Conservation (phyloP, 1,140 invertebrate species). For the Melitaea cinxia region DNA sequence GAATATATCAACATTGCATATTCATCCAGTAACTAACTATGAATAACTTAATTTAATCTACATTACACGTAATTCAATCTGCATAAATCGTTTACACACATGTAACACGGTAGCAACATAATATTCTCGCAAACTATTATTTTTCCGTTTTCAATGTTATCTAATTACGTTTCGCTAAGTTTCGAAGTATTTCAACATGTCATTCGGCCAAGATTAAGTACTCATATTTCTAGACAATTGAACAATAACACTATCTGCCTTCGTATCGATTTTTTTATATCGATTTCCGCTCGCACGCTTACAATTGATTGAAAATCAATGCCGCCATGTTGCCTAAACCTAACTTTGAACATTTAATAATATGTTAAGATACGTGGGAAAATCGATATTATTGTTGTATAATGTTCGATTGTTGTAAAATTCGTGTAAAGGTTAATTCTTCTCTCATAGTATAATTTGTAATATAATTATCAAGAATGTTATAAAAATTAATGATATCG, state of each 20-base stretch:
- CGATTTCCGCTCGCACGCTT: slow-evolving; percentile 36
- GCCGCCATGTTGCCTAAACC: slow-evolving; percentile 8
- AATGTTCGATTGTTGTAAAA: not conserved
- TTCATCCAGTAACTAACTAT: not conserved
- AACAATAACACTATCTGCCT: slow-evolving; percentile 54
- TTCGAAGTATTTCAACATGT: slow-evolving; percentile 40
- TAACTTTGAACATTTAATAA: slow-evolving; percentile 34
- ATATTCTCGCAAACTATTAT: slow-evolving; percentile 11
- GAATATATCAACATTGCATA: not conserved
- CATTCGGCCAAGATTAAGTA: slow-evolving; percentile 34
- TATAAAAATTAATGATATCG: too few relatives aligned
- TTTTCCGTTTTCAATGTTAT: slow-evolving; percentile 27
- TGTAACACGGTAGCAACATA: slow-evolving; percentile 3
- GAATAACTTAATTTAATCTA: not conserved
- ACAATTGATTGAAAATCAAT: slow-evolving; percentile 46
- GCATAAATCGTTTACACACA: slow-evolving; percentile 3
- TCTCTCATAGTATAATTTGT: not conserved
- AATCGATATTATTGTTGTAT: slow-evolving; percentile 11
- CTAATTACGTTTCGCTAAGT: slow-evolving; percentile 25
- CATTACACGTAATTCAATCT: not conserved
- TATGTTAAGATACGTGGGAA: slow-evolving; percentile 7
- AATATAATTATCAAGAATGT: not conserved
- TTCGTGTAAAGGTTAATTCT: not conserved
- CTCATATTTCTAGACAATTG: slow-evolving; percentile 46
- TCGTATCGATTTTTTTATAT: slow-evolving; percentile 45